Evolutionary conservation across 2,113 vertebrate genomes (phyloP).

Genomic region (Tyto alba): DNA sequence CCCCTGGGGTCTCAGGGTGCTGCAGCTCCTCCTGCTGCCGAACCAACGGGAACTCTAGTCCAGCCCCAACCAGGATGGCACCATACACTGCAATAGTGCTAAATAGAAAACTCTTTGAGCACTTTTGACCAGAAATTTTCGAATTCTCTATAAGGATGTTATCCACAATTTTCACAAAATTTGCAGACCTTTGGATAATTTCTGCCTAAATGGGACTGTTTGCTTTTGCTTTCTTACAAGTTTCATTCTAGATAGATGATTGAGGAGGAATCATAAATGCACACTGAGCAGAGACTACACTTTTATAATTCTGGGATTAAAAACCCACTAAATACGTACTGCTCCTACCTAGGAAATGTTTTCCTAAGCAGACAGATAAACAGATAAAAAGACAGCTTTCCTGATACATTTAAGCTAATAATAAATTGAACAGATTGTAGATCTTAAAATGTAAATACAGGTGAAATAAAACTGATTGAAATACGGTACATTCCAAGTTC

Average conservation of each 20-base stretch:
- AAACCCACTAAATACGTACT: neutral
- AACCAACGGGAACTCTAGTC: too few species aligned
- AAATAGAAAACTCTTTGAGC: neutral
- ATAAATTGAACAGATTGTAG: neutral
- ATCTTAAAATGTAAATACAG: neutral
- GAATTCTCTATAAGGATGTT: neutral
- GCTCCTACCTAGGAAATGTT: neutral
- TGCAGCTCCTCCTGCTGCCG: too few species aligned
- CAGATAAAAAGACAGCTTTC: neutral
- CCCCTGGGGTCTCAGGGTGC: too few species aligned
- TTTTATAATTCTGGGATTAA: neutral
- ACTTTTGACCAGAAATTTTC: neutral
- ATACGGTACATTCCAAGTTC: neutral
- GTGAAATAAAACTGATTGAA: neutral
- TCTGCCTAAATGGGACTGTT: neutral
- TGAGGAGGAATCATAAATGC: neutral
- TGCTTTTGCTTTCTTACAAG: neutral
- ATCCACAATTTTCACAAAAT: neutral
- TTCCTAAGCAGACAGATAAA: neutral
- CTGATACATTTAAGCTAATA: neutral
- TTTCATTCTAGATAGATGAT: neutral
- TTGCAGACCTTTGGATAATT: neutral
- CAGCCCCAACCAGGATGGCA: too few species aligned
- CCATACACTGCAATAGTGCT: accelerated
- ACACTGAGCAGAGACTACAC: neutral